Evolutionary conservation across 1,140 invertebrate species (phyloP), one percentile per base, ranked within the genome.

Genomic region (Zaprionus gabonicus): DNA sequence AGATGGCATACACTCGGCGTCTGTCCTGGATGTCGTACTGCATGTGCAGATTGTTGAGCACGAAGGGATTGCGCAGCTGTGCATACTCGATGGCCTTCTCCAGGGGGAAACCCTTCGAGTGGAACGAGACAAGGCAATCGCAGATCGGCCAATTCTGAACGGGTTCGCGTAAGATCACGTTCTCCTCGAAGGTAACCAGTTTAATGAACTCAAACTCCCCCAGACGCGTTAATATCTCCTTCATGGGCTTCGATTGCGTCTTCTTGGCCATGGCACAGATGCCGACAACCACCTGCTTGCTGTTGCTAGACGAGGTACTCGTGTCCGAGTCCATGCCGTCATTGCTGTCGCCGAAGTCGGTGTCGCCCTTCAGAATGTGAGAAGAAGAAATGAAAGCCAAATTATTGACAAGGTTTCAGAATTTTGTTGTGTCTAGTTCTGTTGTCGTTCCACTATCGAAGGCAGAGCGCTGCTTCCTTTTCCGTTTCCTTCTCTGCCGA

Each of bases 261-360:
- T 99, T 99, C 93, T 99, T 99, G 80, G 97, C 97, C 99, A 99
- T 99, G 46, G 99, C 98, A 94, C 99, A 99, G 71, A 99, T 96
- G 55, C 98, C 98, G 73, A 99, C 98, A 87, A 98, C 94, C 60
- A 99, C 98, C 88, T 98, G 92, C 57, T 93, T 93, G 23, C 92
- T 92, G 13, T 81, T 87, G 80, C 82, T 92, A 31, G 92, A 93
- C 31, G 91, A 93, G 13, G 82, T 91, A 73, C 92, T 93, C 81
- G 94, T 93, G 67, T 94, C 94, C 59, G 93, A 94, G 78, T 94
- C 94, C 93, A 94, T 92, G 3, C 94, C 93, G 86, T 96, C 95
- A 93, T 93, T 95, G 67, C 93, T 93, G 67, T 95, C 92, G 23
- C 94, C 87, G 92, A 95, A 94, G 91, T 96, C 95, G 93, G 96